Conservation (phyloP, 2,888 invertebrate species). For the Eurois occulta region DNA sequence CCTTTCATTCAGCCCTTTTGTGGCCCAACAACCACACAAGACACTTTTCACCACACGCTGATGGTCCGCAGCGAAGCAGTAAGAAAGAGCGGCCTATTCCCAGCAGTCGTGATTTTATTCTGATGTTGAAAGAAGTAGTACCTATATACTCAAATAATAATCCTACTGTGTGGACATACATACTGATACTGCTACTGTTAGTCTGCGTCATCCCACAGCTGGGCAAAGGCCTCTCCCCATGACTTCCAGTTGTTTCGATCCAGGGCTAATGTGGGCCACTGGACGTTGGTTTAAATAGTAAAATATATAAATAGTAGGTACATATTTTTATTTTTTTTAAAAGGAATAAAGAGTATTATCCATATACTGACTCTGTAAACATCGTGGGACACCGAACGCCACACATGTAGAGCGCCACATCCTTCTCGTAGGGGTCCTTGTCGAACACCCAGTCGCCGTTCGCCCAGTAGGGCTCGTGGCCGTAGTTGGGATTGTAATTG, state of each 20-base stretch:
- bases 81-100: neutral
- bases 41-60: too few relatives aligned
- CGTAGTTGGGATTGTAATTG: conserved; percentile 50
- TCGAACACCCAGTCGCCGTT: conserved; percentile 61
- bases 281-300: too few relatives aligned
- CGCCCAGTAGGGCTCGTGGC: conserved; percentile 64
- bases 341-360: neutral
- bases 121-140: too few relatives aligned
- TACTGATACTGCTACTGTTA: too few relatives aligned
- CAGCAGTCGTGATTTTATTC: too few relatives aligned
- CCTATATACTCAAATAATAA: too few relatives aligned
- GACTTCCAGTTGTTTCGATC: too few relatives aligned
- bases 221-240: too few relatives aligned
- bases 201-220: too few relatives aligned
- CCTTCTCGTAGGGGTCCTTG: neutral
- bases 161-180: too few relatives aligned
- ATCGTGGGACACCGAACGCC: conserved; percentile 16
- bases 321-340: neutral
- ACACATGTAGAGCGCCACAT: conserved; percentile 11
- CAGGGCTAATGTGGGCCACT: too few relatives aligned
- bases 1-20: neutral
- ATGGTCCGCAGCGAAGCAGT: too few relatives aligned
- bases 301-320: neutral
- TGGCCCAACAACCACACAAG: neutral
- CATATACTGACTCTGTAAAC: conserved; percentile 36